Evolutionary conservation across 2,797 vertebrate species (phyloP).

Genomic region (Mormyrops boulengeri): DNA sequence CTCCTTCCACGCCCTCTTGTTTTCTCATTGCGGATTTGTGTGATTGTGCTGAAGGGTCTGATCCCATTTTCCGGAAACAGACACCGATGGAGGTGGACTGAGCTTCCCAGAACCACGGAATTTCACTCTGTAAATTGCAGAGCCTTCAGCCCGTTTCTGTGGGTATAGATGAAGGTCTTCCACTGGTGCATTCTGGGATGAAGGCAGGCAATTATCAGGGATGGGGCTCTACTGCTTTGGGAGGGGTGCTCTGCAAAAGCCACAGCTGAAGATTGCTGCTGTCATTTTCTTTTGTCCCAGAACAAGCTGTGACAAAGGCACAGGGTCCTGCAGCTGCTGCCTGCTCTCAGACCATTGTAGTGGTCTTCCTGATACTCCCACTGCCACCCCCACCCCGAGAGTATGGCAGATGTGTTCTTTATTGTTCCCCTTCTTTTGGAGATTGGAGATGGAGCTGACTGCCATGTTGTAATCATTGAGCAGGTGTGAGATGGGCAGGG

Average conservation of each 20-base stretch:
- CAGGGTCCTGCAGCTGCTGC: slow-evolving; percentile 51
- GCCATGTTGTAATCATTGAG: not conserved
- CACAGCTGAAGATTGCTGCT: not conserved
- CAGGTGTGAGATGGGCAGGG: not conserved
- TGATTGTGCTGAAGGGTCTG: not conserved
- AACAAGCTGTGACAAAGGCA: slow-evolving; percentile 46
- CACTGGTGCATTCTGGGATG: not conserved
- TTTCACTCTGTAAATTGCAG: not conserved
- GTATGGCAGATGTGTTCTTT: slow-evolving; percentile 13
- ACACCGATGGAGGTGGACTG: not conserved
- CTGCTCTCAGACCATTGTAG: slow-evolving; percentile 59
- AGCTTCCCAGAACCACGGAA: not conserved
- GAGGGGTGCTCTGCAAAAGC: not conserved
- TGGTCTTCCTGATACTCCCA: slow-evolving; percentile 13
- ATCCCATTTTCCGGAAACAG: not conserved
- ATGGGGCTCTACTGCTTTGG: not conserved
- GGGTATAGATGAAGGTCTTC: not conserved
- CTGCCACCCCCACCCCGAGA: not conserved
- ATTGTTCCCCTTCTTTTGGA: not conserved
- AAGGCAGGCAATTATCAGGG: not conserved
- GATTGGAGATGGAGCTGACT: not conserved
- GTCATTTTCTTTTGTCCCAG: slow-evolving; percentile 54
- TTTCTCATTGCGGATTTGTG: not conserved
- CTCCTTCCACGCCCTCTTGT: not conserved
- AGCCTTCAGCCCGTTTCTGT: not conserved